A percentile compares a stretch with the other conserved stretches of the same genome.
Conservation (phyloP, 37 sponge, comb jelly and placozoan genomes). For the Dysidea cf. avara region DNA sequence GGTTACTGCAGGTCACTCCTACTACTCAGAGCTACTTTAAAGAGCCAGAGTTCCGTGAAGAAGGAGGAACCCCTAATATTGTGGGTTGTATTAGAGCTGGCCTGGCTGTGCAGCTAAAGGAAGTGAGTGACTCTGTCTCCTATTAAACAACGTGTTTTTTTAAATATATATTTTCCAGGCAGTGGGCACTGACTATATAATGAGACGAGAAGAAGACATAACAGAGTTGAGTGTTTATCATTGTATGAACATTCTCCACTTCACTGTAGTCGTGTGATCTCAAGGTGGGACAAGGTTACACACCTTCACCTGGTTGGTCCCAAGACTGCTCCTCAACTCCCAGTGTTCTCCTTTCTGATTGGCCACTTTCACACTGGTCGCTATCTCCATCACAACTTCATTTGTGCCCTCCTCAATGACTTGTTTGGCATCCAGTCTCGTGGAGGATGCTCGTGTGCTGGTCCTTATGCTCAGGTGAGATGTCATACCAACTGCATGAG, state of each 20-base stretch:
- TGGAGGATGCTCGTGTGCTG: constrained; percentile 94
- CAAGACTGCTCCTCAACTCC: constrained; percentile 46
- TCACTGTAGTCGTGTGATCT: constrained; percentile 13
- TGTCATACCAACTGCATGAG: too few relatives aligned
- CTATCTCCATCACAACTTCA: constrained; percentile 89
- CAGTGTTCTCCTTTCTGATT: constrained; percentile 89
- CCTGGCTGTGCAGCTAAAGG: constrained; percentile 82
- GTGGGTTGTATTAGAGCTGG: constrained; percentile 84
- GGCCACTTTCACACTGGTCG: constrained; percentile 50
- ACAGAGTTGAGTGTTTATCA: constrained; percentile 5
- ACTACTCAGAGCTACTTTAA: constrained; percentile 63
- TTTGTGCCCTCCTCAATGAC: constrained; percentile 81
- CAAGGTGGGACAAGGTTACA: constrained; percentile 11
- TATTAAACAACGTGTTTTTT: not conserved
- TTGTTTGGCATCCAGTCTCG: constrained; percentile 89
- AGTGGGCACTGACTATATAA: constrained; percentile 49
- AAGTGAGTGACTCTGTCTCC: constrained; percentile 16
- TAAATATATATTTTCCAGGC: constrained; percentile 15
- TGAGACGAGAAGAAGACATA: constrained; percentile 35
- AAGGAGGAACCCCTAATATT: constrained; percentile 90
- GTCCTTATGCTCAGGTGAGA: constrained; percentile 84
- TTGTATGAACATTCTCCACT: not conserved
- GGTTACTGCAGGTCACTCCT: constrained; percentile 54
- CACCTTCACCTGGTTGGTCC: constrained; percentile 62
- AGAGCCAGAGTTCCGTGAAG: constrained; percentile 81